phyloP scores from a whole-genome alignment of 2,888 invertebrate species.

The Andrena marginata region DNA sequence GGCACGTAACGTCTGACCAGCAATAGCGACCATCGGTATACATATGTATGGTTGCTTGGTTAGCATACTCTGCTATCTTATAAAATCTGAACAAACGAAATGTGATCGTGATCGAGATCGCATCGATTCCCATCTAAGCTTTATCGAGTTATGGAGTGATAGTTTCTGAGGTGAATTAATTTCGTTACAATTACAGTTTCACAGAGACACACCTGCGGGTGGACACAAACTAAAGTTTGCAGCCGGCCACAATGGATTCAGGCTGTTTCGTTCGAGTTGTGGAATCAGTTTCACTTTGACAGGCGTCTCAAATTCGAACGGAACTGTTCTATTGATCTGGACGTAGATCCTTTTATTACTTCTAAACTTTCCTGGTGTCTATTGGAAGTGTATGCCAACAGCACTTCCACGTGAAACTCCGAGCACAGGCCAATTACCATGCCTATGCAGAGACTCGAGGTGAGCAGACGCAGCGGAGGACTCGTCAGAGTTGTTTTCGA shows the following conservation, averaged over 20 bases:
- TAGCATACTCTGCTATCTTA: slow-evolving; percentile 49
- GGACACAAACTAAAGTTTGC: slow-evolving; percentile 64
- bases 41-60: slow-evolving; percentile 46
- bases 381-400: slow-evolving; percentile 24
- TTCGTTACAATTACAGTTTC: not conserved
- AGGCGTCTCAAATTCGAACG: not conserved
- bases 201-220: slow-evolving; percentile 8
- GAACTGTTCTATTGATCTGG: slow-evolving; percentile 31
- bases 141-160: not conserved
- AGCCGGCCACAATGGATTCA: slow-evolving; percentile 66
- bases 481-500: slow-evolving; percentile 46
- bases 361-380: slow-evolving; percentile 10
- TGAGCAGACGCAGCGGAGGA: slow-evolving; percentile 23
- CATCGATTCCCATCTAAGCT: not conserved
- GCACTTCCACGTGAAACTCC: slow-evolving; percentile 60
- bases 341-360: slow-evolving; percentile 17
- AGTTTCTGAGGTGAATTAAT: not conserved
- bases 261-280: not conserved
- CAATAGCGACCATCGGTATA: not conserved
- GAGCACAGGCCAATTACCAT: slow-evolving; percentile 70
- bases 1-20: slow-evolving; percentile 70
- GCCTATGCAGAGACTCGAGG: slow-evolving; percentile 61
- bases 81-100: slow-evolving; percentile 47
- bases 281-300: slow-evolving; percentile 58
- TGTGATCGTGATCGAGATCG: no score